These are phyloP conservation scores for Rhyacophila brunnea DNA, from an alignment of 1,140 invertebrate genomes.

Conservation along the genomic window DNA sequence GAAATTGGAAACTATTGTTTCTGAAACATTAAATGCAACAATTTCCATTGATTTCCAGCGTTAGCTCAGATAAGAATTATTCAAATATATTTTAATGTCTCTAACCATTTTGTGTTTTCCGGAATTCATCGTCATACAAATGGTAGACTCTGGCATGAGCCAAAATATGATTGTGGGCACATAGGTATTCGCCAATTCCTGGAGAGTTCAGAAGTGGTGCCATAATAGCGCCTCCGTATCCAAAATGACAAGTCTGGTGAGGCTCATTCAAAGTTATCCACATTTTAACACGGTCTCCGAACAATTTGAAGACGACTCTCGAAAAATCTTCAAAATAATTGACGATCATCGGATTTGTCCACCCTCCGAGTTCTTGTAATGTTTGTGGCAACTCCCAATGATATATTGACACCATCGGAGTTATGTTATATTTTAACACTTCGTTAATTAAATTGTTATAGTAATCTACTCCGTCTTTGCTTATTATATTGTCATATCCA, in stretches of 20 bases:
- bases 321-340: conserved; percentile 53
- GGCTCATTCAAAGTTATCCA: conserved; percentile 55
- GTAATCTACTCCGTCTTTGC: conserved; percentile 52
- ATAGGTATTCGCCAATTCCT: conserved; percentile 47
- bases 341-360: conserved; percentile 52
- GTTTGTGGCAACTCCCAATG: conserved; percentile 35
- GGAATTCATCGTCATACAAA: conserved; percentile 41
- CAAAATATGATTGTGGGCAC: conserved; percentile 41
- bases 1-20: no score
- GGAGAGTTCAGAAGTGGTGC: conserved; percentile 38
- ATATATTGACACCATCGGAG: conserved; percentile 47
- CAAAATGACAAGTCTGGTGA: conserved; percentile 40
- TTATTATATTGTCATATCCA: conserved; percentile 46
- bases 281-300: conserved; percentile 48
- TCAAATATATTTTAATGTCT: no score
- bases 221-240: conserved; percentile 27
- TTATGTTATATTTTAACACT: conserved; percentile 49
- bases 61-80: no score
- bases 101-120: conserved; percentile 30
- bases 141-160: conserved; percentile 47
- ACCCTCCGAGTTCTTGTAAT: conserved; percentile 51
- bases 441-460: conserved; percentile 57
- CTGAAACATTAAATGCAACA: no score
- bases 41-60: no score
- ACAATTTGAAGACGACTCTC: conserved; percentile 43